Conservation (phyloP, 2,113 vertebrate species). For the Amblyopsis rosae region DNA sequence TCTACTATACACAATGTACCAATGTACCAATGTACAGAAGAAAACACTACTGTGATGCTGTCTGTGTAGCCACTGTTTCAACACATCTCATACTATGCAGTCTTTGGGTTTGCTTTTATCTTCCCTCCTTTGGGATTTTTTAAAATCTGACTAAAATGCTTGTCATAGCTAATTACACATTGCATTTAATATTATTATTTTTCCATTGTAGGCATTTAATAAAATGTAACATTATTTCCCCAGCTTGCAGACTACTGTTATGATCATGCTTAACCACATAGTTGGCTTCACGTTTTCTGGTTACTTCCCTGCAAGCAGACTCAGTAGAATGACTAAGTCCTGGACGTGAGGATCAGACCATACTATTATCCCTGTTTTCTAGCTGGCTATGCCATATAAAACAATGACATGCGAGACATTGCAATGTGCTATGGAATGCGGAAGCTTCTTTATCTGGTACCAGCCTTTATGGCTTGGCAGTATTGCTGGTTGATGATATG, state of each 20-base stretch:
- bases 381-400: slow-evolving; percentile 4
- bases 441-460: not conserved
- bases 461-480: not conserved
- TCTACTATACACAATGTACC: not conserved
- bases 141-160: too few species aligned
- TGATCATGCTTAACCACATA: slow-evolving; percentile 3
- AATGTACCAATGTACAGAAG: not conserved
- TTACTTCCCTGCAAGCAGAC: not conserved
- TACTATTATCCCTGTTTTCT: not conserved
- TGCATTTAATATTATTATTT: too few species aligned
- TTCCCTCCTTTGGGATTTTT: too few species aligned
- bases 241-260: slow-evolving; percentile 13
- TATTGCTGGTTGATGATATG: not conserved
- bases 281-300: slow-evolving; percentile 8
- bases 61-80: too few species aligned
- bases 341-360: not conserved
- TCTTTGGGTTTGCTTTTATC: too few species aligned
- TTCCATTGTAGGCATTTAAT: too few species aligned
- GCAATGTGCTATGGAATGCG: not conserved
- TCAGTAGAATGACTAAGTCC: not conserved
- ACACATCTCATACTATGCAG: too few species aligned
- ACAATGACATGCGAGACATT: not conserved
- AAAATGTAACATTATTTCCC: not conserved
- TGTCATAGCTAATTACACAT: too few species aligned
- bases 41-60: not conserved